phyloP scores from a whole-genome alignment of 2,888 invertebrate species.

The Macaria notata region DNA sequence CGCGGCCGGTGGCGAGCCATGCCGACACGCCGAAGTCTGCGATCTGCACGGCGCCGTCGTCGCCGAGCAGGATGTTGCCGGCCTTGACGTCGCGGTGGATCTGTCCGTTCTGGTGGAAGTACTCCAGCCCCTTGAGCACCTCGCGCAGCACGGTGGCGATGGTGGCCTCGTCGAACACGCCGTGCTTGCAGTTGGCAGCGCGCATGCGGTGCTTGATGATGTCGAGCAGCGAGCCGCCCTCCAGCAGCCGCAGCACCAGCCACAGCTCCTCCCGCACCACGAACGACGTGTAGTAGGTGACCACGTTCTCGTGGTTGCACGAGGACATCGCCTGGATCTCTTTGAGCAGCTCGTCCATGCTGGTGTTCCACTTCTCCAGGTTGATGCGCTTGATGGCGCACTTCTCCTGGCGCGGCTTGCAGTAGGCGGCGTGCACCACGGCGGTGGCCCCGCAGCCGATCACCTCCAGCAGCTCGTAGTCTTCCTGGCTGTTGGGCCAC shows the following conservation, averaged over 20 bases:
- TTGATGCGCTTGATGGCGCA: slow-evolving; percentile 99
- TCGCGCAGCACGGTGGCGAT: slow-evolving; percentile 99
- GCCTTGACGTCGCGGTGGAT: slow-evolving; percentile 90
- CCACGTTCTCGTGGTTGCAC: slow-evolving; percentile 99
- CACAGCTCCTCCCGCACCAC: slow-evolving; percentile 98
- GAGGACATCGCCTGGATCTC: slow-evolving; percentile 99
- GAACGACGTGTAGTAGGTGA: slow-evolving; percentile 99
- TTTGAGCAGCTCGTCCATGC: slow-evolving; percentile 98
- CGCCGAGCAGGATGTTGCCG: slow-evolving; percentile 94
- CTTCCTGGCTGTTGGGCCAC: slow-evolving; percentile 97
- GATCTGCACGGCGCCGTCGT: slow-evolving; percentile 98
- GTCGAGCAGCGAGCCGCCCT: slow-evolving; percentile 94
- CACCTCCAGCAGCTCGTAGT: slow-evolving; percentile 96
- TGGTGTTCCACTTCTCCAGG: slow-evolving; percentile 99
- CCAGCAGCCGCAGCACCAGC: slow-evolving; percentile 98
- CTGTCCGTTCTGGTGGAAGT: slow-evolving; percentile 98
- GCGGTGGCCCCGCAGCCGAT: slow-evolving; percentile 99
- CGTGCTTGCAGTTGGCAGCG: slow-evolving; percentile 94
- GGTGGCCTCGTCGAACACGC: slow-evolving; percentile 98
- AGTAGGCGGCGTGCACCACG: slow-evolving; percentile 97
- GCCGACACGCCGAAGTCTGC: slow-evolving; percentile 99
- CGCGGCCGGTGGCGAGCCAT: slow-evolving; percentile 98
- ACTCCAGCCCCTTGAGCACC: slow-evolving; percentile 98
- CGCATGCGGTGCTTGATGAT: slow-evolving; percentile 98
- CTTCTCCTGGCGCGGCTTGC: slow-evolving; percentile 96